Conservation (phyloP, 2,113 vertebrate genomes). For the Equus przewalskii region DNA sequence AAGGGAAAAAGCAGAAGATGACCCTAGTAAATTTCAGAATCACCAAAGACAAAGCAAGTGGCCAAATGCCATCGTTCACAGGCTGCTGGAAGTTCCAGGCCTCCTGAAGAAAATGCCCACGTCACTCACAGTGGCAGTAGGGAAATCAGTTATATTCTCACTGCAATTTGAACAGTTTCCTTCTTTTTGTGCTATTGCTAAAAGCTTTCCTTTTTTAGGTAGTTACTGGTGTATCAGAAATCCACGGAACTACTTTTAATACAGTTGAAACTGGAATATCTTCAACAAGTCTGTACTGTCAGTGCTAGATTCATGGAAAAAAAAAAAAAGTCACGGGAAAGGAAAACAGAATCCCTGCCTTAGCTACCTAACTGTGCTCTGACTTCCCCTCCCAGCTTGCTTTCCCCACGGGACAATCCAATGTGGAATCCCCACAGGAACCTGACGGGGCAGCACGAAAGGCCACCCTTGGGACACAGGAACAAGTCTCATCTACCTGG, state of each 20-base stretch:
- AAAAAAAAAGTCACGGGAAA: conserved; percentile 60
- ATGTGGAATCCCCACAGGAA: not conserved
- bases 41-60: not conserved
- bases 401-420: not conserved
- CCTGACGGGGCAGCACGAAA: not conserved
- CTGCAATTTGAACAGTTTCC: not conserved
- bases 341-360: conserved; percentile 27
- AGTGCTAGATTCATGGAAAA: not conserved
- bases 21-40: not conserved
- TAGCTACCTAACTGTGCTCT: not conserved
- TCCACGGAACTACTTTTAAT: conserved; percentile 46
- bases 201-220: conserved; percentile 43
- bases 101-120: not conserved
- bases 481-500: not conserved
- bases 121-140: not conserved
- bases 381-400: not conserved
- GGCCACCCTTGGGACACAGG: accelerated
- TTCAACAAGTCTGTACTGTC: conserved; percentile 29
- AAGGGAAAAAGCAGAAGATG: not conserved
- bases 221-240: not conserved
- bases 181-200: not conserved
- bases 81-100: not conserved
- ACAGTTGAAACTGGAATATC: not conserved
- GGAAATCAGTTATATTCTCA: not conserved
- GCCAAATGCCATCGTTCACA: accelerated